Conservation (phyloP, 2,113 vertebrate genomes). For the Laticauda colubrina region DNA sequence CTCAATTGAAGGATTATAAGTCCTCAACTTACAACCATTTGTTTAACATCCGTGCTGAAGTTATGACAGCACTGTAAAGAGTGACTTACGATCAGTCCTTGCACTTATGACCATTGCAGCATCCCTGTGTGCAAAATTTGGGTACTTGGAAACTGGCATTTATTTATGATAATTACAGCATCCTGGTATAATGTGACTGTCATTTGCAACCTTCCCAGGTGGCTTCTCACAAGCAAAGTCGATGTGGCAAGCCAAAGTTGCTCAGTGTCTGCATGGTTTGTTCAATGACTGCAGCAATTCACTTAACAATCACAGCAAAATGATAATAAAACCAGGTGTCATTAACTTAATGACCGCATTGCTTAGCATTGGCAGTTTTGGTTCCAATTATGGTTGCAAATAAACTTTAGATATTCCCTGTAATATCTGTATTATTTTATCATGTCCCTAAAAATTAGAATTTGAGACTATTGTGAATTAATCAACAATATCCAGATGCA, state of each 20-base stretch:
- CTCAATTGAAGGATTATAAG: background rate
- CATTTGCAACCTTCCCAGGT: background rate
- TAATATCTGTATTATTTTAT: background rate
- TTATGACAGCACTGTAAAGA: background rate
- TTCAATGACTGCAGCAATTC: background rate
- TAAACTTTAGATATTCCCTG: background rate
- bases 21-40: background rate
- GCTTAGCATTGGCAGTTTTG: background rate
- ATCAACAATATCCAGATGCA: background rate
- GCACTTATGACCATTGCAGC: background rate
- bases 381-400: background rate
- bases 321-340: background rate
- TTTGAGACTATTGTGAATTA: background rate
- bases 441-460: background rate
- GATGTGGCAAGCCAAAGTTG: background rate
- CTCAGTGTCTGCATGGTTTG: background rate
- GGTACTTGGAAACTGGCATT: background rate
- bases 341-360: background rate
- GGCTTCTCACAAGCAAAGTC: background rate
- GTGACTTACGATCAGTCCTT: background rate
- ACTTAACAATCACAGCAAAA: background rate
- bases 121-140: background rate
- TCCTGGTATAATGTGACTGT: background rate
- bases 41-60: background rate
- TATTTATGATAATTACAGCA: background rate